Evolutionary conservation across 2,888 invertebrate genomes (phyloP).

Genomic region (Nomada goodeniana): DNA sequence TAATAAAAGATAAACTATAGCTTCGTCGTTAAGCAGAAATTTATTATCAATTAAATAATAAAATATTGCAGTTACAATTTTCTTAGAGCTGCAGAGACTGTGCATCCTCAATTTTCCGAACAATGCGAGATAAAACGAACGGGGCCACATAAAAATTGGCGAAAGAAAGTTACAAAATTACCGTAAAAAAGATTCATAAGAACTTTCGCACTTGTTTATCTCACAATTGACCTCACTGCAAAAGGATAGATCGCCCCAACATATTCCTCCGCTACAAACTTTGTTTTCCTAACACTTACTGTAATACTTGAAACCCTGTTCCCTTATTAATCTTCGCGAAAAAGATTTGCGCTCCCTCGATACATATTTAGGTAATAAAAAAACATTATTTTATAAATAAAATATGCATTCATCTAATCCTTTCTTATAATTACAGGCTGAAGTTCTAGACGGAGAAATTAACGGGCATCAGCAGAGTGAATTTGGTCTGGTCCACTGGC

Average conservation of each 20-base stretch:
- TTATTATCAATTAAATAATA: neutral
- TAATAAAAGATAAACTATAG: neutral
- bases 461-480: conserved; percentile 81
- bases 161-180: too few species aligned
- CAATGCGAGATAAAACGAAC: neutral
- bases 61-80: neutral
- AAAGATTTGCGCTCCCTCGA: neutral
- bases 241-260: neutral
- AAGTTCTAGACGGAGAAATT: conserved; percentile 76
- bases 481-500: conserved; percentile 78
- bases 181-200: too few species aligned
- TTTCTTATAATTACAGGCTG: neutral
- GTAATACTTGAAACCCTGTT: conserved; percentile 15
- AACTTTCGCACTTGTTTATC: neutral
- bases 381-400: neutral
- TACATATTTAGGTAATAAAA: neutral
- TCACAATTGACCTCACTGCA: neutral
- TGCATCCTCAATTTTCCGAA: neutral
- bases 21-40: neutral
- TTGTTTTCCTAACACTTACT: neutral
- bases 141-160: neutral
- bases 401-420: neutral
- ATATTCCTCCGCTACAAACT: neutral
- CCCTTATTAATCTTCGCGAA: neutral
- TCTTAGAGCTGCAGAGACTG: neutral